These are phyloP conservation scores for Strix aluco DNA, from an alignment of 2,113 vertebrate genomes.

Conservation along the genomic window DNA sequence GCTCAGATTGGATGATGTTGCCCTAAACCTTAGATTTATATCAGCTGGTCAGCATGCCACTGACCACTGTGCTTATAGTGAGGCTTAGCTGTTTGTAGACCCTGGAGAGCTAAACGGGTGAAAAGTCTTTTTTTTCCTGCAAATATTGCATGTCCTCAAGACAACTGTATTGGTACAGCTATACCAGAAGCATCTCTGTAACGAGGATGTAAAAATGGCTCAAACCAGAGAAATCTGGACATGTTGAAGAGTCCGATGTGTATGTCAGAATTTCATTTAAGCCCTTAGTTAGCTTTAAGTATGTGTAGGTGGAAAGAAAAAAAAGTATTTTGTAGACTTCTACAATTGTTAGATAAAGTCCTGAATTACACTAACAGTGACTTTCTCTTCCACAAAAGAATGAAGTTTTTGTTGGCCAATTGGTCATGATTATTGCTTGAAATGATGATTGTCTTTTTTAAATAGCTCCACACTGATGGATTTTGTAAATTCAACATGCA, in stretches of 20 bases:
- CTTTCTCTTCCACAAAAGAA: not conserved
- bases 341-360: not conserved
- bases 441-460: not conserved
- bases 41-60: not conserved
- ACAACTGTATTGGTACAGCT: not conserved
- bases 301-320: not conserved
- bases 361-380: not conserved
- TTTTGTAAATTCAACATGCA: not conserved
- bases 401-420: not conserved
- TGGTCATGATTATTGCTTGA: not conserved
- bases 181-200: not conserved
- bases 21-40: not conserved
- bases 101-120: not conserved
- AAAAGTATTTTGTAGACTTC: not conserved
- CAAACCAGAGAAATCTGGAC: not conserved
- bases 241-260: not conserved
- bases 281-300: not conserved
- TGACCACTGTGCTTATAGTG: not conserved
- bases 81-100: not conserved
- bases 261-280: not conserved
- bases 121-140: not conserved
- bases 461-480: not conserved
- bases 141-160: not conserved
- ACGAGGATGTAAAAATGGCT: not conserved
- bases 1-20: not conserved